Percentiles rank a stretch among this genome's conserved stretches.
Evolutionary conservation across 2,888 invertebrate genomes (phyloP).

Genomic region (Stenodema calcarata): DNA sequence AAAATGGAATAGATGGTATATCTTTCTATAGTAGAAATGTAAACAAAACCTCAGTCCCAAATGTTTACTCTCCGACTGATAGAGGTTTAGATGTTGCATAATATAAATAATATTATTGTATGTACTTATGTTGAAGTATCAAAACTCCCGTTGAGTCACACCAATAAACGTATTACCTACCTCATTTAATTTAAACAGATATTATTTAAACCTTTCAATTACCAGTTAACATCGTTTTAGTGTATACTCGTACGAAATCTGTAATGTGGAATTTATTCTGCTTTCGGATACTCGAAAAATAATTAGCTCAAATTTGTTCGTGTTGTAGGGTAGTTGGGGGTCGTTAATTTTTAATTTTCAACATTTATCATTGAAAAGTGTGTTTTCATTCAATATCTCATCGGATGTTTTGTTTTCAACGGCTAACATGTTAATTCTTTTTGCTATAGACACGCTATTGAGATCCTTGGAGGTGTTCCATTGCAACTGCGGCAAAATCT

Average conservation of each 20-base stretch:
- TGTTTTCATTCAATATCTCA: too few relatives aligned
- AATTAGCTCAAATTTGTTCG: too few relatives aligned
- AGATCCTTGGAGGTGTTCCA: slow-evolving; percentile 13
- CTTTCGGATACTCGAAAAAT: too few relatives aligned
- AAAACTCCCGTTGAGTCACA: background rate
- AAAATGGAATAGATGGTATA: background rate
- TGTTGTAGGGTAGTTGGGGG: too few relatives aligned
- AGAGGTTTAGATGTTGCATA: background rate
- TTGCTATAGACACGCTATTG: background rate
- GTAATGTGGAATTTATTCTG: too few relatives aligned
- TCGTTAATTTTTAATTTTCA: too few relatives aligned
- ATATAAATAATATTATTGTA: background rate
- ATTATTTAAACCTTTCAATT: too few relatives aligned
- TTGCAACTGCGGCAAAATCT: slow-evolving; percentile 21
- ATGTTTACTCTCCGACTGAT: background rate
- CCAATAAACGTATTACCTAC: background rate
- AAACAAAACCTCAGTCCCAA: background rate
- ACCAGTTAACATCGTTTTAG: too few relatives aligned
- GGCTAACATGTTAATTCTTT: background rate
- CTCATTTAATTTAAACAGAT: background rate
- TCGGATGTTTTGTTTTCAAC: too few relatives aligned
- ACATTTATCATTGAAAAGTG: too few relatives aligned
- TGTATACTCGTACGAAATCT: too few relatives aligned
- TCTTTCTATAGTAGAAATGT: background rate
- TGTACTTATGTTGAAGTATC: background rate